Conservation (phyloP, 2,888 invertebrate genomes). For the Drosophila longiperda region DNA sequence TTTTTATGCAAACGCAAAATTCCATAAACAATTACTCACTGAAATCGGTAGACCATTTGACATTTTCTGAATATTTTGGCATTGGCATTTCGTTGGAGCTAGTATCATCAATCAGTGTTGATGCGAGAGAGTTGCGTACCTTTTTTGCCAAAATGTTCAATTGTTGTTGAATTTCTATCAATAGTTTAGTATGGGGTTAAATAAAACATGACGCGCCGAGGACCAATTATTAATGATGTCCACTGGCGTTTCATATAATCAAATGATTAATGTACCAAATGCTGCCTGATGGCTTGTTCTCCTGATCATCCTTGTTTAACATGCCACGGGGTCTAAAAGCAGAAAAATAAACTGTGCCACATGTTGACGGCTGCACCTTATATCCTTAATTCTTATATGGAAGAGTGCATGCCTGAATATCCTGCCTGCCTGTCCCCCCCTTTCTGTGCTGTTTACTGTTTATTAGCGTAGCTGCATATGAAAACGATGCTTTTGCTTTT, state of each 20-base stretch:
- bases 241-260: slow-evolving; percentile 34
- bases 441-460: slow-evolving; percentile 3
- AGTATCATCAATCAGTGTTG: slow-evolving; percentile 43
- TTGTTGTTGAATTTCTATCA: slow-evolving; percentile 46
- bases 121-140: background rate
- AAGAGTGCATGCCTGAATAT: background rate
- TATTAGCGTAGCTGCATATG: slow-evolving; percentile 52
- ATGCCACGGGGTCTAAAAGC: slow-evolving; percentile 17
- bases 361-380: slow-evolving; percentile 24
- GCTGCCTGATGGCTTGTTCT: background rate
- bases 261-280: slow-evolving; percentile 52
- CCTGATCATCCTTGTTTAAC: slow-evolving; percentile 17
- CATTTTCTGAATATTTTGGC: slow-evolving; percentile 21
- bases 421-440: background rate
- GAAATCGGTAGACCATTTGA: slow-evolving; percentile 13
- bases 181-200: slow-evolving; percentile 53
- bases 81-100: slow-evolving; percentile 2
- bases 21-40: slow-evolving; percentile 42
- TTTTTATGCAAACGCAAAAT: background rate
- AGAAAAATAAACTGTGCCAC: slow-evolving; percentile 31
- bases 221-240: slow-evolving; percentile 63
- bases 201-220: slow-evolving; percentile 56
- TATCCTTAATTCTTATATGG: slow-evolving; percentile 18
- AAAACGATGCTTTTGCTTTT: slow-evolving; percentile 46
- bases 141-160: slow-evolving; percentile 20